Conservation (phyloP, 2,113 vertebrate species). For the Siniperca chuatsi region DNA sequence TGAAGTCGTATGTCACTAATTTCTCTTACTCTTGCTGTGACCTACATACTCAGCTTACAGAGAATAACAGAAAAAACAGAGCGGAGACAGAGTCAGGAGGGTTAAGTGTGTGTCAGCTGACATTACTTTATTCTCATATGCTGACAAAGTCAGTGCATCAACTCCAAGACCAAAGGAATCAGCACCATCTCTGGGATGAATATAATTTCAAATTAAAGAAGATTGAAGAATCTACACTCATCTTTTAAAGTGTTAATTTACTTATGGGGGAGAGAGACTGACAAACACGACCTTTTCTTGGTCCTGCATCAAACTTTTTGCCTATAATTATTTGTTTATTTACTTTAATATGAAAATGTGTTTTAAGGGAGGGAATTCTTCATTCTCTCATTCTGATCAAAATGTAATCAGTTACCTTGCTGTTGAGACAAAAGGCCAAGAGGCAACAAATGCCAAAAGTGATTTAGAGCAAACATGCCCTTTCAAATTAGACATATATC, state of each 20-base stretch:
- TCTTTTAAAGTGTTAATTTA: background rate
- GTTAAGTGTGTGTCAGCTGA: constrained; percentile 28
- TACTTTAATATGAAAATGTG: background rate
- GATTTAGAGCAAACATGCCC: background rate
- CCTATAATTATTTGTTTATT: background rate
- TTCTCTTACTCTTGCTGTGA: constrained; percentile 24
- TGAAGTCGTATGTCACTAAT: constrained; percentile 19
- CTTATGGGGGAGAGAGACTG: background rate
- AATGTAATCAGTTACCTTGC: background rate
- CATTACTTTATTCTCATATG: constrained; percentile 12
- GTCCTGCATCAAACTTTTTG: background rate
- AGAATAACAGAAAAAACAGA: background rate
- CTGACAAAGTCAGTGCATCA: background rate
- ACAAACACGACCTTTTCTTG: background rate
- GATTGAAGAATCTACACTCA: background rate
- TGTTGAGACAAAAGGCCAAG: background rate
- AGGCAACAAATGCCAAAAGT: background rate
- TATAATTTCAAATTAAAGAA: background rate
- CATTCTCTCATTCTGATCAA: background rate
- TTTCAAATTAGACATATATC: background rate
- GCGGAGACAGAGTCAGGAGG: background rate
- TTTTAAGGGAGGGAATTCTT: background rate
- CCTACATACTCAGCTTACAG: constrained; percentile 27
- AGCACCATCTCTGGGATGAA: constrained; percentile 18
- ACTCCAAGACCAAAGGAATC: constrained; percentile 4